A percentile compares a stretch with the other conserved stretches of the same genome.
Evolutionary conservation across 2,888 invertebrate species (phyloP).

Genomic region (Schizaphis graminum): DNA sequence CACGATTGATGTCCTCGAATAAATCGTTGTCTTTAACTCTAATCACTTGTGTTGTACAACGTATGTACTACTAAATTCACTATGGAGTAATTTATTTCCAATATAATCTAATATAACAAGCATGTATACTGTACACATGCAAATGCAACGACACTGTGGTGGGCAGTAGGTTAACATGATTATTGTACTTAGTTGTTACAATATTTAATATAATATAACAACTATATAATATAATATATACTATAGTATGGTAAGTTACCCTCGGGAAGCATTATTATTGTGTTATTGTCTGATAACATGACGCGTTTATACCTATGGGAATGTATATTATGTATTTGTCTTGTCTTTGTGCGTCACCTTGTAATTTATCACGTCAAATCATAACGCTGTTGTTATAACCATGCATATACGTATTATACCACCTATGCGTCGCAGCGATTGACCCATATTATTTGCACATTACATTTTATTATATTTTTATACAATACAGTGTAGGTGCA

Average conservation of each 20-base stretch:
- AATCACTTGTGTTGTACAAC: neutral
- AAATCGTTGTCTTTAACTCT: neutral
- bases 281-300: neutral
- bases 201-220: conserved; percentile 1
- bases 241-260: neutral
- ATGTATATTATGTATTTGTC: neutral
- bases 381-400: neutral
- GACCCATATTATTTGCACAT: conserved; percentile 31
- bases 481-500: neutral
- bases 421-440: conserved; percentile 7
- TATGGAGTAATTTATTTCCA: neutral
- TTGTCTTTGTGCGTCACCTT: conserved; percentile 34
- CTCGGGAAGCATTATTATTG: conserved; percentile 16
- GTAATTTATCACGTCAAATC: conserved; percentile 32
- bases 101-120: neutral
- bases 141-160: neutral
- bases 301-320: neutral
- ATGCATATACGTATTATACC: neutral
- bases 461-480: neutral
- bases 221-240: neutral
- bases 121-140: neutral
- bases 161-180: neutral
- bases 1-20: neutral
- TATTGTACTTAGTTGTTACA: neutral
- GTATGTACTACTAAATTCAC: neutral